phyloP scores from a whole-genome alignment of 2,888 invertebrate species.

The Dryadula phaetusa region DNA sequence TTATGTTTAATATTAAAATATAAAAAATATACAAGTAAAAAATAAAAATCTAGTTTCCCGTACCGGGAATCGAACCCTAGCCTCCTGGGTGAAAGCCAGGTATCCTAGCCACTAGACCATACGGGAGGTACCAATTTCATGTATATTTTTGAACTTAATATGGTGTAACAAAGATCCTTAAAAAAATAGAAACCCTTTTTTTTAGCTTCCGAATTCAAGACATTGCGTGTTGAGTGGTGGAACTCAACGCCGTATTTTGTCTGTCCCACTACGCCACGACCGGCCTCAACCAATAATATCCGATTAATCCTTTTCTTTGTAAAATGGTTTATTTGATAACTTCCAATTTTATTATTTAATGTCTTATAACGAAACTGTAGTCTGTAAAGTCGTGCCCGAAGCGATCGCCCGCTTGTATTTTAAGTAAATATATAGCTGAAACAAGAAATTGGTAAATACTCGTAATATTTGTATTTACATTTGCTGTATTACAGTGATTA shows the following conservation, averaged over 20 bases:
- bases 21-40: too few species aligned
- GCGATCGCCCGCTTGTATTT: neutral
- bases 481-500: neutral
- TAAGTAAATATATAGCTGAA: conserved; percentile 7
- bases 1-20: too few species aligned
- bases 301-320: neutral
- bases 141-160: neutral
- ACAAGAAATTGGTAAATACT: neutral
- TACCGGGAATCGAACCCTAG: conserved; percentile 91
- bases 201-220: too few species aligned
- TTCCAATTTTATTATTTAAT: neutral
- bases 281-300: too few species aligned
- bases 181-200: too few species aligned
- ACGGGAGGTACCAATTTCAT: conserved; percentile 64
- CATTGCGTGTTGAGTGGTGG: too few species aligned
- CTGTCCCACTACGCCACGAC: too few species aligned
- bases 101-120: conserved; percentile 89
- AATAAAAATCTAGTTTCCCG: conserved; percentile 70
- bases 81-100: conserved; percentile 90
- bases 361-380: neutral
- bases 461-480: neutral
- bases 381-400: conserved; percentile 1
- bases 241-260: too few species aligned
- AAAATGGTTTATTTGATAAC: neutral
- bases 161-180: too few species aligned